Conservation (phyloP, 2,113 vertebrate genomes). For the Rhodinocichla rosea region DNA sequence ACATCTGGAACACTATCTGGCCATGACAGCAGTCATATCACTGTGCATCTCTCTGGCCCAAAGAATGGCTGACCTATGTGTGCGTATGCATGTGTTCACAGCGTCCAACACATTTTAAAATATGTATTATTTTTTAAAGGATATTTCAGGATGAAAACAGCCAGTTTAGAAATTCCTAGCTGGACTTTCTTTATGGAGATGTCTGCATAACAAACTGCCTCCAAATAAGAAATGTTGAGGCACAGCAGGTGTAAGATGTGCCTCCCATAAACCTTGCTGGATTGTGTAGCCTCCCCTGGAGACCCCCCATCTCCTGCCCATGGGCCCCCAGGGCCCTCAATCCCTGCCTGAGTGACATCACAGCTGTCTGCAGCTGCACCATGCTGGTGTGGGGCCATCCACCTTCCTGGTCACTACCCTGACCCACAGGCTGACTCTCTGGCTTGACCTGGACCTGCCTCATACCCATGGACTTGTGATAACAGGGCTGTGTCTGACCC, state of each 20-base stretch:
- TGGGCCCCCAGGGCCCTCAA: too few species aligned
- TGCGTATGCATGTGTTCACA: neutral
- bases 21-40: neutral
- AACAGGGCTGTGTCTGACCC: neutral
- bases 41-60: neutral
- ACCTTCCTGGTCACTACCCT: neutral
- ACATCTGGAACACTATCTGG: neutral
- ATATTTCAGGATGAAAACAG: neutral
- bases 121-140: neutral
- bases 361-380: neutral
- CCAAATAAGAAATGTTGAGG: neutral
- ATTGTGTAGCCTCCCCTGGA: neutral
- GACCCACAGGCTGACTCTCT: neutral
- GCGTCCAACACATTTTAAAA: neutral
- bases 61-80: neutral
- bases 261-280: neutral
- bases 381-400: neutral
- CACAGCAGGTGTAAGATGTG: neutral
- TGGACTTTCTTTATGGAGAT: neutral
- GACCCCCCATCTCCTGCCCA: neutral
- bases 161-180: neutral
- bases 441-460: neutral
- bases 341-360: neutral
- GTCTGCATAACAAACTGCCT: neutral
- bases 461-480: rapidly evolving